Evolutionary conservation across 2,797 vertebrate genomes (phyloP).

Genomic region (Protosalanx chinensis): DNA sequence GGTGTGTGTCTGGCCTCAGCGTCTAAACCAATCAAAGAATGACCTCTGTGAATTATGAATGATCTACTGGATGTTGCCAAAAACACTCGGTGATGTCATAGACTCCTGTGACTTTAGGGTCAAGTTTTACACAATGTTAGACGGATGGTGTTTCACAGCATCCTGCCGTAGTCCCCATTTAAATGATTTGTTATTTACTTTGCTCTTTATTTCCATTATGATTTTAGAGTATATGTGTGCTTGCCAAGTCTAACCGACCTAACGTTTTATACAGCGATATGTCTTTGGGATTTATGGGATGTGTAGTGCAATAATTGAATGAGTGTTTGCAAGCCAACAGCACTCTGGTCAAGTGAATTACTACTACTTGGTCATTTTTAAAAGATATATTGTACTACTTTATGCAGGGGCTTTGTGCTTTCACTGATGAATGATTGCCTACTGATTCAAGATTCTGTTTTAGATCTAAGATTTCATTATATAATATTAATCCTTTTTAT

Average conservation of each 20-base stretch:
- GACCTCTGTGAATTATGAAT: background rate
- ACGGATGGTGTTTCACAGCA: no score
- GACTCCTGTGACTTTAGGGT: background rate
- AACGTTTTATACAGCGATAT: background rate
- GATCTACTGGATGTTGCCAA: background rate
- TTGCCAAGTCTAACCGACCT: background rate
- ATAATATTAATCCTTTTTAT: background rate
- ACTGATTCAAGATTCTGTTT: background rate
- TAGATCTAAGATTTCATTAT: background rate
- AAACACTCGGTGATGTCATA: background rate
- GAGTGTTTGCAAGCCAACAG: conserved; percentile 23
- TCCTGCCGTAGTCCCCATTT: no score
- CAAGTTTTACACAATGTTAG: background rate
- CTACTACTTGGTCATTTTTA: background rate
- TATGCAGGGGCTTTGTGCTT: background rate
- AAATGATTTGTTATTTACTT: background rate
- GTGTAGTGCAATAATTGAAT: conserved; percentile 4
- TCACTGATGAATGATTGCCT: background rate
- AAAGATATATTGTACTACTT: background rate
- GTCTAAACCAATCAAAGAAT: background rate
- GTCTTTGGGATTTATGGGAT: background rate
- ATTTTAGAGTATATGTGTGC: background rate
- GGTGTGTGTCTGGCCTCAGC: no score
- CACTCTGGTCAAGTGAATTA: conserved; percentile 9
- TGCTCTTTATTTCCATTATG: background rate